Evolutionary conservation across 1,140 invertebrate species (phyloP), one percentile per base, ranked within the genome.

Genomic region (Ips typographus): DNA sequence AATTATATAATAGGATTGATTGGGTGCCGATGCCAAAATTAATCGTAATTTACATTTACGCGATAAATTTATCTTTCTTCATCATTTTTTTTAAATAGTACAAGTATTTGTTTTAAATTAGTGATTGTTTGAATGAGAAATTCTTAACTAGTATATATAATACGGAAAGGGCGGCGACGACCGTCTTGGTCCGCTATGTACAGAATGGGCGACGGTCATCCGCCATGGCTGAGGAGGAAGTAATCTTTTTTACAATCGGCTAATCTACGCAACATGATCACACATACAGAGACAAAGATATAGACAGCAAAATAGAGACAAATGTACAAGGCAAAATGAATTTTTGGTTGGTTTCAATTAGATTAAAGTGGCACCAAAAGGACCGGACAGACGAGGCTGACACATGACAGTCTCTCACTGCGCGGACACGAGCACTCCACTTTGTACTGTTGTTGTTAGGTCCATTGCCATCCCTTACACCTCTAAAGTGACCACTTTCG

Each of bases 281-380:
- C 75, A 76, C 73, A 74, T 75, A 68, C 71, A 76, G 72, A 75
- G 74, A 74, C 74, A 77, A 60, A 76, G 70, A 74, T 71, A 73
- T 74, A 77, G 73, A 76, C 72, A 73, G 68, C 65, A 59, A 73
- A 69, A 62, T 70, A 72, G 65, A 66, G 68, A 73, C 74, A 68
- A 77, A 74, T 74, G 79, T 83, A 83, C 73, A 78, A 82, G 83
- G 85, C 85, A 86, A 85, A 40, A 65, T 52, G 51, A 42, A 65
- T 65, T 65, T 65, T 86, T 86, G 85, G 86, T 87, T 86, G 85
- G 85, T 86, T 85, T 86, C 83, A 83, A 64, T 65, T 65, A 82
- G 82, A 82, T 84, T 80, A 77, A 79, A 80, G 80, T 81, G 80
- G 80, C 80, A 80, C 80, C 79, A 64, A 47, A 68, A 70, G 44